Conservation (phyloP, 2,888 invertebrate genomes). For the Petrolisthes manimaculis region DNA sequence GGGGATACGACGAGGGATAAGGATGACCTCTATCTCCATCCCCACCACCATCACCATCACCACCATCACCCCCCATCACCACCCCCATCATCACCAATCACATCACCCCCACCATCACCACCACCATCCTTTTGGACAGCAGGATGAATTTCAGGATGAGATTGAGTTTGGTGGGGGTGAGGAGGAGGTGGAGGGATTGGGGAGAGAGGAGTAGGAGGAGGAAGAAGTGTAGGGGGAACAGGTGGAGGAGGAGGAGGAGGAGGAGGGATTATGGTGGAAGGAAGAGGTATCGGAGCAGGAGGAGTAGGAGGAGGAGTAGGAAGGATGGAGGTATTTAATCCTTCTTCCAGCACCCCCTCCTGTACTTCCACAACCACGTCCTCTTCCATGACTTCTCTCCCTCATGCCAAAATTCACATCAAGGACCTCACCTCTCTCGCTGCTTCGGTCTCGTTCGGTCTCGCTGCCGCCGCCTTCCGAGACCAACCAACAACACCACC, state of each 20-base stretch:
- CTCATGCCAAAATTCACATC: slow-evolving; percentile 52
- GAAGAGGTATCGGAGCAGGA: too few relatives aligned
- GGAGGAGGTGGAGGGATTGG: background rate
- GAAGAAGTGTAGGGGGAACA: background rate
- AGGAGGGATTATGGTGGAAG: too few relatives aligned
- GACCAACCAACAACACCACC: slow-evolving; percentile 21
- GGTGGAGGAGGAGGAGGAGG: background rate
- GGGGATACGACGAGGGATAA: background rate
- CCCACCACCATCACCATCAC: slow-evolving; percentile 13
- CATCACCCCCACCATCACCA: too few relatives aligned
- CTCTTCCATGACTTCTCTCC: slow-evolving; percentile 30
- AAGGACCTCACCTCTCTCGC: slow-evolving; percentile 50
- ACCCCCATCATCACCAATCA: too few relatives aligned
- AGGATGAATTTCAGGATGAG: background rate
- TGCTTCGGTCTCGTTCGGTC: slow-evolving; percentile 27
- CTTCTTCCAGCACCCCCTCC: too few relatives aligned
- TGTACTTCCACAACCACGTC: too few relatives aligned
- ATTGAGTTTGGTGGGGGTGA: background rate
- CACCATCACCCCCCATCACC: too few relatives aligned
- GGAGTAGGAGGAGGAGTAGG: slow-evolving; percentile 69
- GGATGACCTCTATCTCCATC: slow-evolving; percentile 10
- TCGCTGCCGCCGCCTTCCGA: slow-evolving; percentile 24
- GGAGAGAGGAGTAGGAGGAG: background rate
- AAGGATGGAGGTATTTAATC: slow-evolving; percentile 69
- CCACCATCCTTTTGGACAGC: too few relatives aligned